Base-by-base conservation (phyloP, 2,113 vertebrate species). In the Progne subis region DNA sequence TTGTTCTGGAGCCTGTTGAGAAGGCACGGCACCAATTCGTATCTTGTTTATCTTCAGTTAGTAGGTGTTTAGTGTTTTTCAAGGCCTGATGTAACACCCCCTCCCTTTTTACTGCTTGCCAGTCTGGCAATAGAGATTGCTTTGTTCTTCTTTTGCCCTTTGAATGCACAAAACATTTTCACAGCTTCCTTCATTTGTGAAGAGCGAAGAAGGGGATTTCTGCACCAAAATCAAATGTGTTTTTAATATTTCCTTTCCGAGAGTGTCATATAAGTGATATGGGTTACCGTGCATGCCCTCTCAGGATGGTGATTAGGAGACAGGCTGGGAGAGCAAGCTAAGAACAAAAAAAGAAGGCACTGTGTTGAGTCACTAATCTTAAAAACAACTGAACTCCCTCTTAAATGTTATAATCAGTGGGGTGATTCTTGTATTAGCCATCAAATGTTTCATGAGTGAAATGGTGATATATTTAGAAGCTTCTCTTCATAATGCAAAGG, bases 11-110 rank as follows among this genome's bases (percentile, higher is more conserved):
- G 87, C 84, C 74, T 50, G 0, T 47, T 26, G 63, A 31, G 91
- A 41, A 60, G 34, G 46, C 77, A 7, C 61, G 72, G 47, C 74
- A 84, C 56, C 31, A 4, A 4, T 9, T 34, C 1, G 0, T 60
- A 20, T 90, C 56, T 88, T 88, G 85, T 94, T 94, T 90, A 74
- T 92, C 78, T 86, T 31, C 47, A 37, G 72, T 92, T 55, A 37
- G 92, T 80, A 91, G 95, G 93, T 94, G 93, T 93, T 91, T 2
- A 29, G 88, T 94, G 90, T 94, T 96, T 92, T 94, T 94, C 95
- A 80, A 87, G 93, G 89, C 91, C 75, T 93, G 89, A 69, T 90
- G 71, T 76, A 83, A 91, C 80, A 71, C 92, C 90, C 91, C 79
- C 88, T 94, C 69, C 80, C 49, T 91, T 86, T 83, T 91, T 70